Conservation (phyloP, 2,113 vertebrate species). For the Labeo catla region DNA sequence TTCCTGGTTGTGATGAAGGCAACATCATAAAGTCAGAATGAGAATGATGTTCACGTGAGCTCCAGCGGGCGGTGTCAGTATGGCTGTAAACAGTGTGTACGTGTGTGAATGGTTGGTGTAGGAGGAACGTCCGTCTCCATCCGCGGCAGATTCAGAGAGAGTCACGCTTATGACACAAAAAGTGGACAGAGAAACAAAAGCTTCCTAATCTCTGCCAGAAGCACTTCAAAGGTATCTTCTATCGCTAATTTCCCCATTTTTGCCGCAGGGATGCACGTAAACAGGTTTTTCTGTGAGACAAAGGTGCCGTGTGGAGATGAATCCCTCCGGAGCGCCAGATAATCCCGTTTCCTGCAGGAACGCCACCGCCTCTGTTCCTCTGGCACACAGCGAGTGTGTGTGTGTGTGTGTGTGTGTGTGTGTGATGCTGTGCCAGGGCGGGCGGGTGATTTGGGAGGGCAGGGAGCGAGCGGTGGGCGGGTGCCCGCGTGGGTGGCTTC, state of each 20-base stretch:
- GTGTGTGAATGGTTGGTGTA: too few relatives aligned
- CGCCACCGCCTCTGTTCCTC: not conserved
- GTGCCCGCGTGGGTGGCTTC: slow-evolving; percentile 15
- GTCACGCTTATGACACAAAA: not conserved
- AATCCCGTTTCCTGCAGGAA: slow-evolving; percentile 65
- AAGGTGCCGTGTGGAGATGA: slow-evolving; percentile 27
- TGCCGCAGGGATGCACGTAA: slow-evolving; percentile 12
- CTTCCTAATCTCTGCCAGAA: slow-evolving; percentile 1
- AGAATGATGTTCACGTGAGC: too few relatives aligned
- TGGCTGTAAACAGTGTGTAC: too few relatives aligned
- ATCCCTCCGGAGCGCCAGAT: slow-evolving; percentile 37
- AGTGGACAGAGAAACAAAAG: not conserved
- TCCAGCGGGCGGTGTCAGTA: too few relatives aligned
- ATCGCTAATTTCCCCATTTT: not conserved
- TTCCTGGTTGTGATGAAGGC: too few relatives aligned
- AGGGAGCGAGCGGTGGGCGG: not conserved
- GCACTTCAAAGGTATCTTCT: slow-evolving; percentile 6
- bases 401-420: not conserved
- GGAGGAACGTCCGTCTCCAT: not conserved
- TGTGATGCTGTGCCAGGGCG: slow-evolving; percentile 37
- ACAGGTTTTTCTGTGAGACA: slow-evolving; percentile 28
- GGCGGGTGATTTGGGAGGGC: not conserved
- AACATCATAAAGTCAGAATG: too few relatives aligned
- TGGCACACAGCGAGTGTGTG: not conserved
- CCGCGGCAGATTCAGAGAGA: not conserved